Evolutionary conservation across 2,888 invertebrate species (phyloP), one percentile per base, ranked within the genome.

Genomic region (Acleris literana): DNA sequence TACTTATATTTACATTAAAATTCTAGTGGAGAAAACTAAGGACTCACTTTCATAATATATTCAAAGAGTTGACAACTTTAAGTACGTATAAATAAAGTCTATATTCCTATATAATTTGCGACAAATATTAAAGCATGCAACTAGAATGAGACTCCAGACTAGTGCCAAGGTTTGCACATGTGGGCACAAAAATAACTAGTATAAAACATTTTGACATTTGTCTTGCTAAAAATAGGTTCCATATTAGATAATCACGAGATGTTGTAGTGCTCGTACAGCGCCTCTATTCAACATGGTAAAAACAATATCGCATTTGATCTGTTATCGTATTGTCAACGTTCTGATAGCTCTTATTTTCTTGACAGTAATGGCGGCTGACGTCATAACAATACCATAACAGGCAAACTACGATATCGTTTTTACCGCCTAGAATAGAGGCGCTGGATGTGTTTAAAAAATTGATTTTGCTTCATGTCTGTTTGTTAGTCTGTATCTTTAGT

Each of bases 91-190:
- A 17, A 54, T 33, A 54, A 17, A 33, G 33, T 18, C 16, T 18
- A 9, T 54, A n/a, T n/a, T 54, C 4, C 52, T 52, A 25, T 11
- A 49, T 22, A n/a, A 18, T 18, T 54, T n/a, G 3, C 16, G 18
- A 16, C 43, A n/a, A 9, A 9, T 59, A 33, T 17, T 54, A 17
- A 54, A 43, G 11, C 43, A 25, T 57, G 56, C 46, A 57, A n/a
- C 25, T 25, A 51, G 44, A 64, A n/a, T n/a, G n/a, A 57, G 51
- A 57, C 57, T 56, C 66, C 61, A 62, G 56, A 48, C 57, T 57
- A 65, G 61, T 66, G 66, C 66, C 66, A 66, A 66, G 61, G 61
- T 66, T 66, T 53, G 61, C 33, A 29, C 61, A 52, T 66, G 61
- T 39, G 56, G 48, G 44, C 49, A 52, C 39, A 62, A 57, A 57